Evolutionary conservation across 2,888 invertebrate genomes (phyloP), one percentile per base, ranked within the genome.

Genomic region (Hypomecis punctinalis): DNA sequence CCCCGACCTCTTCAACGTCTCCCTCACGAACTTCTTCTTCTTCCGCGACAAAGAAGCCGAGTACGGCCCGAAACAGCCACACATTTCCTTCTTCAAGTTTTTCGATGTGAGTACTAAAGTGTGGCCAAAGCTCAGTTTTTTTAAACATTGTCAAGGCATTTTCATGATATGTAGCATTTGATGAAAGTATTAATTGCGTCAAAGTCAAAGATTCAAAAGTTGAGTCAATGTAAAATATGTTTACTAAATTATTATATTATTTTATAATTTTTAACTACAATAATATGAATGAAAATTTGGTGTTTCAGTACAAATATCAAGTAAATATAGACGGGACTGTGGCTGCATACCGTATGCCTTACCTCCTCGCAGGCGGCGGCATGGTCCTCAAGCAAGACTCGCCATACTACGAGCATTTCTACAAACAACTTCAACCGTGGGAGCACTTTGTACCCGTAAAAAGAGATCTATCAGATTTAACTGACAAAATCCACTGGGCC

Each of bases 21-120:
- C 98, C 0, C 94, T 99, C 35, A 99, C 99, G 0, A 97, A 98
- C 84, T 99, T 99, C 89, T 99, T 99, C 88, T 99, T 99, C 93
- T 99, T 97, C 82, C 95, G 95, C 70, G 96, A 98, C 76, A 95
- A 97, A 86, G 96, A 97, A 82, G 92, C 95, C 23, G 94, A 96
- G 79, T 98, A 98, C 92, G 99, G 98, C 0, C 98, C 98, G 10
- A 96, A 96, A 81, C 95, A 95, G 69, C 95, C 96, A 13, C 96
- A 97, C 78, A 94, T 98, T 68, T 97, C 98, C 5, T 98, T 99
- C 84, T 97, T 97, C 83, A 96, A 97, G 71, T 99, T 99, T 89
- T 99, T 99, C 85, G 96, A 98, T 94, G 99, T 98, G 91, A 94
- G 94, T 93, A 51, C 37, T 13, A 45, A 39, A 58, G 33, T 23